These are phyloP conservation scores for Turnix velox DNA, from an alignment of 2,113 vertebrate species.

Conservation along the genomic window DNA sequence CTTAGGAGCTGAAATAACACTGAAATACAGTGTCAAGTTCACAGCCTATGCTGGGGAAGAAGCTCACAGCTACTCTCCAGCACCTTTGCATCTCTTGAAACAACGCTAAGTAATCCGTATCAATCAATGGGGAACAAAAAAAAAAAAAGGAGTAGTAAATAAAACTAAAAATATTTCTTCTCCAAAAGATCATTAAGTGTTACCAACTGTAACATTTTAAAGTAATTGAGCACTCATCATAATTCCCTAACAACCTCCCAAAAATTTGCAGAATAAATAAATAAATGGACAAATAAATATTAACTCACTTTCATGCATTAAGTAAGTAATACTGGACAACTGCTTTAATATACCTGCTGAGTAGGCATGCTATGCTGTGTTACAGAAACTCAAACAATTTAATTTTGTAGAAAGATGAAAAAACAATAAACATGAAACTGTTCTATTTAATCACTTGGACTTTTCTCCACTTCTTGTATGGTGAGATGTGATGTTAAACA, in stretches of 20 bases:
- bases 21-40: neutral
- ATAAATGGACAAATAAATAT: neutral
- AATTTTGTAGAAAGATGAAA: neutral
- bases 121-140: neutral
- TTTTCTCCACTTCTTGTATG: neutral
- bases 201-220: neutral
- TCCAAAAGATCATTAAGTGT: neutral
- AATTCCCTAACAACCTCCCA: neutral
- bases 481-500: neutral
- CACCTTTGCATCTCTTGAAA: neutral
- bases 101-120: neutral
- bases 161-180: neutral
- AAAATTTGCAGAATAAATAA: neutral
- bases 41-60: neutral
- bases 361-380: neutral
- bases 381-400: neutral
- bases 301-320: neutral
- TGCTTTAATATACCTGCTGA: neutral
- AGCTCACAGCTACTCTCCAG: neutral
- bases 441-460: neutral
- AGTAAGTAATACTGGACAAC: neutral
- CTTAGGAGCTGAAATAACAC: neutral
- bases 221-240: neutral
- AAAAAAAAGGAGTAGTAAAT: neutral
- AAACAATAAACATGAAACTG: neutral